Evolutionary conservation across 2,113 vertebrate genomes (phyloP), one percentile per base, ranked within the genome.

Genomic region (Tachycineta bicolor): DNA sequence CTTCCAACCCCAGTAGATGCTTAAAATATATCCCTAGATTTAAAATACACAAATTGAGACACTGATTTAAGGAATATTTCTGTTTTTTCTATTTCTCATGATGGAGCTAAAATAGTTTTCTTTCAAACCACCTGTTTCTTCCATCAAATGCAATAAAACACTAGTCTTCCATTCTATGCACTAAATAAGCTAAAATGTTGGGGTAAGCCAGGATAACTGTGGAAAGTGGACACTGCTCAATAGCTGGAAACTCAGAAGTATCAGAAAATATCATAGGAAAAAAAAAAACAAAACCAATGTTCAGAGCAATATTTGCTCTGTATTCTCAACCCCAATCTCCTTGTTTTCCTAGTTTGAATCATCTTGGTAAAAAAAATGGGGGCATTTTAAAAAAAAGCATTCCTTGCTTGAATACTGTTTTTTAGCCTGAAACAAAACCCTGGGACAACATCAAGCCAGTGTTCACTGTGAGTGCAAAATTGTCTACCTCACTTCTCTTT

Each of bases 361-460:
- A 80, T 90, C 37, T 12, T 74, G 50, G 11, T 56, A 28, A 63
- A 96, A 37, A 37, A 89, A 33, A 50, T 4, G 14, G 9, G 10
- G 8, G 2, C 3, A 28, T 33, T 49, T 62, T 73, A 64, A 64
- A 31, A 75, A 91, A 90, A 76, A 3, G n/a, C 3, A 37, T 28
- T 94, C 37, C 34, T 88, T 10, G 1, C 17, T 69, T 88, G 23
- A 28, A 25, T 33, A 56, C 46, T 88, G 26, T 10, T 84, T 89
- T 91, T 80, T n/a, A 85, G 34, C 41, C 39, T 91, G 70, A 84
- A 94, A 73, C 18, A 87, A 96, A 94, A 53, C 26, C 13, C 75
- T 20, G 6, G 37, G 29, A 83, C 70, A 83, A 77, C 37, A 28
- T 93, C 58, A 90, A 68, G 67, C 4, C 52, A 41, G 33, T 9